These are phyloP conservation scores for Margaritifera margaritifera DNA, from an alignment of 2,888 invertebrate genomes.

Conservation along the genomic window DNA sequence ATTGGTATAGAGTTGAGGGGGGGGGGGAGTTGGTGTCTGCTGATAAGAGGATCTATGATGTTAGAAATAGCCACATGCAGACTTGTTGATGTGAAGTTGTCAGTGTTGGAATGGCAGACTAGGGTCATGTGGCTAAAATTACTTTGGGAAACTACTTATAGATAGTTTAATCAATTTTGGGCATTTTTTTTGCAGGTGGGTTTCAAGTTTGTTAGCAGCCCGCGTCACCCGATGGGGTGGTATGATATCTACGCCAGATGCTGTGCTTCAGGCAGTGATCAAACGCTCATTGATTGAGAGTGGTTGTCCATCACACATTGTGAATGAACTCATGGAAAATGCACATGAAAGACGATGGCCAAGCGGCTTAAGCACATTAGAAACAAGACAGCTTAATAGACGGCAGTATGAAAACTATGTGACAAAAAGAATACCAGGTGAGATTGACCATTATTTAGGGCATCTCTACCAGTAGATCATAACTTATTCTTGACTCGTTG, in stretches of 20 bases:
- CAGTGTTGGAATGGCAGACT: too few relatives aligned
- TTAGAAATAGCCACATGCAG: too few relatives aligned
- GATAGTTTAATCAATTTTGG: background rate
- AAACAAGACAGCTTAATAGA: slow-evolving; percentile 94
- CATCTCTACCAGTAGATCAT: too few relatives aligned
- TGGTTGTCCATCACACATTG: slow-evolving; percentile 93
- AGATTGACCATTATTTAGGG: slow-evolving; percentile 7
- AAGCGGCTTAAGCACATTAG: slow-evolving; percentile 89
- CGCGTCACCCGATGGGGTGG: slow-evolving; percentile 97
- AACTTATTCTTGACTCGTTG: too few relatives aligned
- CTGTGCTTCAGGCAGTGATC: slow-evolving; percentile 93
- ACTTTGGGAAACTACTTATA: background rate
- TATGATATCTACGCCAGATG: slow-evolving; percentile 98
- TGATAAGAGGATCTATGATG: too few relatives aligned
- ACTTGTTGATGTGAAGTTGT: too few relatives aligned
- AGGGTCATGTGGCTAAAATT: background rate
- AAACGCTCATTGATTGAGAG: slow-evolving; percentile 93
- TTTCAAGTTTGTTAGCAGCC: slow-evolving; percentile 64
- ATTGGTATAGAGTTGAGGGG: too few relatives aligned
- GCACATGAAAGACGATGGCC: slow-evolving; percentile 98
- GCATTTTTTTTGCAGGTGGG: slow-evolving; percentile 62
- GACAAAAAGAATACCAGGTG: slow-evolving; percentile 91
- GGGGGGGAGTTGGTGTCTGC: too few relatives aligned
- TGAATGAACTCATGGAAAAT: slow-evolving; percentile 96
- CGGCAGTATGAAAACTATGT: slow-evolving; percentile 94